Conservation (phyloP, 2,113 vertebrate species). For the Poecile atricapillus region DNA sequence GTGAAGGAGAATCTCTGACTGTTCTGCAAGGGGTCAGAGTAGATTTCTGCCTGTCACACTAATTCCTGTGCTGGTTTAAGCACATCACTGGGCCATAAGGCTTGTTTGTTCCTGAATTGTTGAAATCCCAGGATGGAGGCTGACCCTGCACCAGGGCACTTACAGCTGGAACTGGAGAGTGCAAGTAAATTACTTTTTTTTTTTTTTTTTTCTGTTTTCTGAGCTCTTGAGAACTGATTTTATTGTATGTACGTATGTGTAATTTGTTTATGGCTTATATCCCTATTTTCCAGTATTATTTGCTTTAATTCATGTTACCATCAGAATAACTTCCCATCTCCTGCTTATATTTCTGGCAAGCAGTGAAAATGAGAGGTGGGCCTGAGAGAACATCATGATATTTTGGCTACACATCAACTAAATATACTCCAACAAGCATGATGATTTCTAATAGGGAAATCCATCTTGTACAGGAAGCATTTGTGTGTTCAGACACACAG, state of each 20-base stretch:
- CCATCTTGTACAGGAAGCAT: neutral
- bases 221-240: neutral
- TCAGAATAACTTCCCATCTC: neutral
- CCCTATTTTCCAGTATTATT: neutral
- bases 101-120: neutral
- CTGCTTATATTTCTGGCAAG: neutral
- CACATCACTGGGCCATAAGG: neutral
- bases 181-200: neutral
- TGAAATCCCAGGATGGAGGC: neutral
- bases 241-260: neutral
- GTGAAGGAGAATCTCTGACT: conserved; percentile 1
- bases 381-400: neutral
- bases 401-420: neutral
- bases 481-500: neutral
- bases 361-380: neutral
- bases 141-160: neutral
- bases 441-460: neutral
- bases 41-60: neutral
- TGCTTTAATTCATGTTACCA: neutral
- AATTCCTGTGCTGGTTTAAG: neutral
- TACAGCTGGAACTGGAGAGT: neutral
- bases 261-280: neutral
- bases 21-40: neutral
- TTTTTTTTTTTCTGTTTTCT: neutral
- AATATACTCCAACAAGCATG: neutral